Conservation (phyloP, 2,797 vertebrate genomes). For the Xiphorhynchus erythropygius region DNA sequence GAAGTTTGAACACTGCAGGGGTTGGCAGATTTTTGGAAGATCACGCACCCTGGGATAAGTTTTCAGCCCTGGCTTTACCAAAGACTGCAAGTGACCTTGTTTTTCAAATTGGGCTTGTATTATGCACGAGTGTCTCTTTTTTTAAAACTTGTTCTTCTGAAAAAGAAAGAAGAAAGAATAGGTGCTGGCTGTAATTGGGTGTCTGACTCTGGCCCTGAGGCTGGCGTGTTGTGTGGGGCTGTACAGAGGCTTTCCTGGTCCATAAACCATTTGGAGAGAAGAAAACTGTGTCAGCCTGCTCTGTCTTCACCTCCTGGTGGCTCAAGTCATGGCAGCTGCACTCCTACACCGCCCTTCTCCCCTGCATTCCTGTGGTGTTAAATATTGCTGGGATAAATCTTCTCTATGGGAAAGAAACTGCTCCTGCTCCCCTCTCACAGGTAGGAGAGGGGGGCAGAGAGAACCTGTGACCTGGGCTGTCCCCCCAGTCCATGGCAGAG, state of each 20-base stretch:
- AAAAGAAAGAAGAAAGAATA: background rate
- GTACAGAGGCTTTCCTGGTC: background rate
- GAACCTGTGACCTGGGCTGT: background rate
- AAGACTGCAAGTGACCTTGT: background rate
- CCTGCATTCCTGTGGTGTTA: accelerated
- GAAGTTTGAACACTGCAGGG: constrained; percentile 68
- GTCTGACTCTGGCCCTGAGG: background rate
- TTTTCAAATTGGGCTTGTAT: background rate
- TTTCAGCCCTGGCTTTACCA: constrained; percentile 57
- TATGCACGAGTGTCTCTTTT: background rate
- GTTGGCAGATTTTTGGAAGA: constrained; percentile 73
- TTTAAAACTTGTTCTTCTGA: background rate
- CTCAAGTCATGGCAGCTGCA: background rate
- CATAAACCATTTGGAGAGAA: background rate
- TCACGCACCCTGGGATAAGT: constrained; percentile 60
- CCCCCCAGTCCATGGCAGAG: background rate
- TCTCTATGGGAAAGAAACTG: background rate
- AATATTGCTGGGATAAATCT: background rate
- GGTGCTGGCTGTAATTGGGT: background rate
- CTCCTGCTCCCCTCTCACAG: background rate
- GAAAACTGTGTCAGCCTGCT: accelerated
- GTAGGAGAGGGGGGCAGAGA: background rate
- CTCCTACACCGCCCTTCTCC: background rate
- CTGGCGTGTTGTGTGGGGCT: background rate
- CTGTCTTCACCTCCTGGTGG: background rate